These are phyloP conservation scores for Cataglyphis albicans DNA, from an alignment of 2,888 invertebrate genomes.

Conservation along the genomic window DNA sequence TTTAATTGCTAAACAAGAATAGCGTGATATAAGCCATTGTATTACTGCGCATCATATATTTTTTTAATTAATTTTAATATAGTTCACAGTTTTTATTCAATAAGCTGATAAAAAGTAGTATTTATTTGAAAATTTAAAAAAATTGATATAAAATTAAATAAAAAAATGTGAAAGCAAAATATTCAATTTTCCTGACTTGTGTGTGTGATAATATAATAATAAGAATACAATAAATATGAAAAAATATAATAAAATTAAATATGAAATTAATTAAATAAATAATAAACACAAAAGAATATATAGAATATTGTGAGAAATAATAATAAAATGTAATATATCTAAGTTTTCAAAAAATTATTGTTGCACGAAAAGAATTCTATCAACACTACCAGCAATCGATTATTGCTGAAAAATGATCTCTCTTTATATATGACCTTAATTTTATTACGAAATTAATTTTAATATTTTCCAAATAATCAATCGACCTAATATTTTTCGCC, in stretches of 20 bases:
- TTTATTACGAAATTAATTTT: slow-evolving; percentile 1
- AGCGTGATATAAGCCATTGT: neutral
- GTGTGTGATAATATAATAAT: neutral
- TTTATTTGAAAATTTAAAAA: no score
- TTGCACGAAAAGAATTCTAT: neutral
- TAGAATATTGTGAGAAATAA: neutral
- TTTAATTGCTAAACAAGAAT: slow-evolving; percentile 8
- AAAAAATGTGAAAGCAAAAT: neutral
- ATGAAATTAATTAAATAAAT: neutral
- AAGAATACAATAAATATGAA: neutral
- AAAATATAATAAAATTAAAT: neutral
- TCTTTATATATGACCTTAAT: neutral
- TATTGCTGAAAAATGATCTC: neutral
- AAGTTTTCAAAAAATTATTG: neutral
- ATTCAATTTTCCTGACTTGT: neutral
- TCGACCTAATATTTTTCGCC: neutral
- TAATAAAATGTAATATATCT: neutral
- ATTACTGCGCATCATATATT: neutral
- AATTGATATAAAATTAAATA: neutral
- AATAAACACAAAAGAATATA: neutral
- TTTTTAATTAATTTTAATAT: neutral
- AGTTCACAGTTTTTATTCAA: neutral
- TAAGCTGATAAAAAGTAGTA: no score
- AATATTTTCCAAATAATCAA: neutral
- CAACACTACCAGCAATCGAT: neutral